Base-by-base conservation (phyloP, 2,888 invertebrate species). In the Acrobasis consociella region DNA sequence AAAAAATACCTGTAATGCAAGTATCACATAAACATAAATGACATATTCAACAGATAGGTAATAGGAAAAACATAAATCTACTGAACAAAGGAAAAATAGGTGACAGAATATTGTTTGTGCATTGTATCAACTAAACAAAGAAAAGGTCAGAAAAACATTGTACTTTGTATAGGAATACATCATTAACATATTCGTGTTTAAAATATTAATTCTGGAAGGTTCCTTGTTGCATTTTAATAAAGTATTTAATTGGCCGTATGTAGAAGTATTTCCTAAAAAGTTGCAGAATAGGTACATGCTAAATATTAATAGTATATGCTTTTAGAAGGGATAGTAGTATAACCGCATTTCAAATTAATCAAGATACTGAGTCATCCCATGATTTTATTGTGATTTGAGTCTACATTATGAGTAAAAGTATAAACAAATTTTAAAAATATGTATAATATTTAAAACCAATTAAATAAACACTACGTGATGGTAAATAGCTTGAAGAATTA, bases 81-180 rank as follows among this genome's bases (percentile, higher is more conserved):
- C 31, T 37, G 53, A 37, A 53, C 37, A 38, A 38, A 31, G 53
- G 15, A 38, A 66, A 49, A 66, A 64, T 64, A 68, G 46, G 46
- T 46, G 31, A 31, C 31, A 31, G 7, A 11, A 46, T n/a, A 70
- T 65, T 69, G 56, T 58, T 15, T 49, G 22, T 58, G 58, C 58
- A 55, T 38, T 31, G 31, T 31, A 31, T 22, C 15, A n/a, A 46
- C 31, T 49, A 49, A 13, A 13, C 42, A 42, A 13, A 13, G 46
- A 46, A 46, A 46, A 13, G 46, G 46, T 13, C 46, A 46, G 46
- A 46, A 46, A 46, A 46, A 13, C 13, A 46, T 46, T 13, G n/a
- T n/a, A n/a, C 0, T 5, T 46, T 46, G 46, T 46, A 5, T 42
- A 13, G 46, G 46, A 46, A 46, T 46, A n/a, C 13, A 13, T 46